Evolutionary conservation across 2,113 vertebrate genomes (phyloP), one percentile per base, ranked within the genome.

Genomic region (Megaceryle maxima): DNA sequence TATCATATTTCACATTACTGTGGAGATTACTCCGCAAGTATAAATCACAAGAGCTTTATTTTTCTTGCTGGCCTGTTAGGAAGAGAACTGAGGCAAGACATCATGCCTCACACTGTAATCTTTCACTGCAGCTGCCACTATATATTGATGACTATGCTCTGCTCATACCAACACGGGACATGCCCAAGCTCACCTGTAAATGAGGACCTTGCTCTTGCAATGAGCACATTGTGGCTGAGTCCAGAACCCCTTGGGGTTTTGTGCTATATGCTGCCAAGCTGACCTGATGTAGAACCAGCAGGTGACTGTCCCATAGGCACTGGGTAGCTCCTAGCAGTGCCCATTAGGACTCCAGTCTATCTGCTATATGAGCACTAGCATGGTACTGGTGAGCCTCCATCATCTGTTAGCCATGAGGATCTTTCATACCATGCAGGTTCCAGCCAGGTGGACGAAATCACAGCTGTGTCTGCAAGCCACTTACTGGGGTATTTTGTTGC

Each of bases 1-100:
- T 14, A 62, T 60, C 67, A 80, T 91, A 95, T 96, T 97, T 97
- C 88, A 92, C 92, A 87, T 95, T 87, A 92, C 80, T 82, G 55
- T 11, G 18, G 90, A 96, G 94, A 95, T 94, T 95, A 90, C 60
- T 87, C 86, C 4, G 3, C 83, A 28, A 63, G 83, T 29, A 94
- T 93, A 92, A 96, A 96, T 96, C 94, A 94, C 75, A 62, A 46
- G 84, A 62, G 92, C 74, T 94, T 96, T 94, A 92, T 95, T 94
- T 91, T 94, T 95, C 91, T 94, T 92, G 46, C 89, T 92, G 64
- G 62, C 43, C 85, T 44, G 87, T 92, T 96, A 92, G 84, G 69
- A 83, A 74, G 79, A 82, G 85, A 96, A 59, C 39, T 0, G 33
- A 96, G 95, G 83, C 91, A 90, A 91, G 87, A 70, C 75, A 85